Base-by-base conservation (phyloP, 2,888 invertebrate species). In the Baronia brevicornis region DNA sequence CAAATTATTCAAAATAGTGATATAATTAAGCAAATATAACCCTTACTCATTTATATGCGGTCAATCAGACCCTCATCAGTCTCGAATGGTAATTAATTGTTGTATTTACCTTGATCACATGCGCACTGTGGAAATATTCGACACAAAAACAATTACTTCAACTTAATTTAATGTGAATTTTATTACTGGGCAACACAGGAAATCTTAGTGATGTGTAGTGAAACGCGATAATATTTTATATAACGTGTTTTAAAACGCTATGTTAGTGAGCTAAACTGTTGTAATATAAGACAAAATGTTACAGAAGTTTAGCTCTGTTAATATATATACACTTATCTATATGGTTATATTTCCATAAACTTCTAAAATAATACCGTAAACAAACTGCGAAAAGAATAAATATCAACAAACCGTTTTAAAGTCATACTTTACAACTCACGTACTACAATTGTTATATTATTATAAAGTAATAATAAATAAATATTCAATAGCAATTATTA, bases 131-230 rank as follows among this genome's bases (percentile, higher is more conserved):
- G 18, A 37, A 24, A 41, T 37, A 28, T 34, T 25, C 18, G 12
- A 25, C 18, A 45, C 48, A 44, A 37, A 39, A 47, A 46, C 33
- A 45, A 46, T 43, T 38, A 39, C 37, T 40, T 44, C 41, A 48
- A 51, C 41, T 51, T 51, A 51, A 47, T 43, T 36, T 43, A 54
- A 54, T 48, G 48, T 44, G 35, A 43, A 43, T 56, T 62, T 60
- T 58, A 42, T 44, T 38, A 51, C 33, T 46, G 60, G 60, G 69
- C 59, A 68, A 64, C 63, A 63, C 51, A 44, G 41, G 7, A 34
- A 18, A 5, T 37, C 41, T 32, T 48, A 42, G 43, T 31, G 29
- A 53, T 57, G 61, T 46, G 53, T 39, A 31, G 31, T 25, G 23
- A 7, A 18, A 20, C 20, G 12, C 15, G 5, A 18, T 17, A 6